Base-by-base conservation (phyloP, 2,113 vertebrate species). In the Ophiodon elongatus region DNA sequence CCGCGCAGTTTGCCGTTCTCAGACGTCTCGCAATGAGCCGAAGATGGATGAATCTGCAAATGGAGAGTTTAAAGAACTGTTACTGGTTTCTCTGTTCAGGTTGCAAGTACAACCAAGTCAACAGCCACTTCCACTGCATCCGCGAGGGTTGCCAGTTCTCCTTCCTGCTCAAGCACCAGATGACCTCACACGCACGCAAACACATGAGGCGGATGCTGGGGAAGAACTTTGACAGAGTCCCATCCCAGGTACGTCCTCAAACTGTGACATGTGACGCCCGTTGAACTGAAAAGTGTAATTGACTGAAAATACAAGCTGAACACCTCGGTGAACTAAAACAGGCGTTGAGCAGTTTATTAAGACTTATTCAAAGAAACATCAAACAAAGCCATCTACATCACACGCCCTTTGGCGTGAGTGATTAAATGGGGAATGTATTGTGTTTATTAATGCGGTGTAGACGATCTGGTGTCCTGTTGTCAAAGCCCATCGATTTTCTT, bases 81-180 rank as follows among this genome's bases (percentile, higher is more conserved):
- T 23, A 1, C 64, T 71, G 35, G 47, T 76, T 82, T 74, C 56
- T 85, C 59, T 73, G 73, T n/a, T 0, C 90, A 99, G 98, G 98
- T 82, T 99, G 98, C 90, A 99, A 99, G 89, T 99, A 99, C 91
- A 99, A 99, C 96, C 98, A 99, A 93, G 97, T 99, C 91, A 99
- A 99, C 93, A 99, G 98, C 89, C 98, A 99, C 92, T 99, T 99
- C 94, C 98, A 99, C 94, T 99, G 98, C 94, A 99, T 99, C 91
- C 97, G 98, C 0, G 98, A 99, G 54, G 98, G 96, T 90, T 99
- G 98, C 96, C 97, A 98, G 95, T 99, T 99, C 95, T 99, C 98
- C 95, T 99, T 99, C 96, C 96, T 99, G 85, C 97, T 99, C 73
- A 99, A 99, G 94, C 98, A 99, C 94, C 98, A 99, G 95, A 99